phyloP scores from a whole-genome alignment of 2,888 invertebrate genomes.

The Heliconius erato region DNA sequence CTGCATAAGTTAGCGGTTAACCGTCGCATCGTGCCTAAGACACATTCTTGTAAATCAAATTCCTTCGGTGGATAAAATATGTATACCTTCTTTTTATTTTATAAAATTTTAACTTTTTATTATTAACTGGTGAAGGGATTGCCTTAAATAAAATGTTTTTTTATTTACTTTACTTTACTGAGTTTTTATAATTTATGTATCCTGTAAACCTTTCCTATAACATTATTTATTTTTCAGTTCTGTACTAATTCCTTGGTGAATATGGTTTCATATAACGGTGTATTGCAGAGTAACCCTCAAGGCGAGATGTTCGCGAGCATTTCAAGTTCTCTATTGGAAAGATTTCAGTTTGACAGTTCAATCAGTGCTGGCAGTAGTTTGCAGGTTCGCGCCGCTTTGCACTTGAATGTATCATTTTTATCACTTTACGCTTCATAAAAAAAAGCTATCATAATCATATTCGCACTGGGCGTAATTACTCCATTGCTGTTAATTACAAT shows the following conservation, averaged over 20 bases:
- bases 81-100: slow-evolving; percentile 1
- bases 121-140: neutral
- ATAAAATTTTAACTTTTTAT: neutral
- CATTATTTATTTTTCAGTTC: slow-evolving; percentile 67
- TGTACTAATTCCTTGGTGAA: slow-evolving; percentile 55
- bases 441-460: slow-evolving; percentile 48
- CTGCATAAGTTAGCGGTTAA: slow-evolving; percentile 43
- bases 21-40: slow-evolving; percentile 43
- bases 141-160: neutral
- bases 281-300: slow-evolving; percentile 89
- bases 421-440: slow-evolving; percentile 55
- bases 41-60: slow-evolving; percentile 45
- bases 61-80: slow-evolving; percentile 15
- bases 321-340: slow-evolving; percentile 92
- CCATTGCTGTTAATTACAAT: slow-evolving; percentile 31
- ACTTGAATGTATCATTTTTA: slow-evolving; percentile 70
- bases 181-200: slow-evolving; percentile 48
- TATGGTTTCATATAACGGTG: slow-evolving; percentile 65
- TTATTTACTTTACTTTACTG: slow-evolving; percentile 36
- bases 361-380: slow-evolving; percentile 91
- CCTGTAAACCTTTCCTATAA: slow-evolving; percentile 54
- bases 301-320: slow-evolving; percentile 94
- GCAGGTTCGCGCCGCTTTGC: slow-evolving; percentile 87
- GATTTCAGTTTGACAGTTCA: slow-evolving; percentile 91
- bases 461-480: slow-evolving; percentile 40